Conservation (phyloP, 2,113 vertebrate genomes). For the Asarcornis scutulata region DNA sequence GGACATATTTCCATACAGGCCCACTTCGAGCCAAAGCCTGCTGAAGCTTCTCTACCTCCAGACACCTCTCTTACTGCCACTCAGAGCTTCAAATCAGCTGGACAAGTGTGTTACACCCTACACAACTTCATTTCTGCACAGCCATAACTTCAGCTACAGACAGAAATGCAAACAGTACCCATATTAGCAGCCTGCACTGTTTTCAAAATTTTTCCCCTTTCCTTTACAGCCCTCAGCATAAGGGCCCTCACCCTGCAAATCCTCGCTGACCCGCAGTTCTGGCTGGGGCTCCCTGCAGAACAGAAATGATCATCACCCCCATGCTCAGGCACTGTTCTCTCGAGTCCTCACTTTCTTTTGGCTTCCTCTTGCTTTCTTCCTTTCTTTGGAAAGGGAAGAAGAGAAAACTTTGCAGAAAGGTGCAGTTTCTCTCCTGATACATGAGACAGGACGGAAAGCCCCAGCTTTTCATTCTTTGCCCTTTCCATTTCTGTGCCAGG, state of each 20-base stretch:
- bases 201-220: neutral
- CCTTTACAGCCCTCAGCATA: neutral
- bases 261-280: neutral
- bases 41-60: constrained; percentile 23
- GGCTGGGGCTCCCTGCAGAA: neutral
- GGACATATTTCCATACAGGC: neutral
- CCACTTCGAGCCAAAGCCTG: constrained; percentile 3
- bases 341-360: neutral
- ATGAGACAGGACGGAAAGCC: neutral
- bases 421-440: neutral
- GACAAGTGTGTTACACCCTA: neutral
- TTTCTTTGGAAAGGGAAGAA: neutral
- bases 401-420: too few relatives aligned
- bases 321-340: neutral
- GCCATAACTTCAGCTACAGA: neutral
- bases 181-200: neutral
- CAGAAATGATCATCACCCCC: fast-evolving
- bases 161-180: neutral
- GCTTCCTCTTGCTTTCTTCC: neutral
- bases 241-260: neutral
- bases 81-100: constrained; percentile 24
- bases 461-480: neutral
- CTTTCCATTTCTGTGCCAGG: neutral
- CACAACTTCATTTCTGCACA: neutral
- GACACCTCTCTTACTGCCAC: neutral